Evolutionary conservation across 1,140 invertebrate species (phyloP).

Genomic region (Charaxes varanes): DNA sequence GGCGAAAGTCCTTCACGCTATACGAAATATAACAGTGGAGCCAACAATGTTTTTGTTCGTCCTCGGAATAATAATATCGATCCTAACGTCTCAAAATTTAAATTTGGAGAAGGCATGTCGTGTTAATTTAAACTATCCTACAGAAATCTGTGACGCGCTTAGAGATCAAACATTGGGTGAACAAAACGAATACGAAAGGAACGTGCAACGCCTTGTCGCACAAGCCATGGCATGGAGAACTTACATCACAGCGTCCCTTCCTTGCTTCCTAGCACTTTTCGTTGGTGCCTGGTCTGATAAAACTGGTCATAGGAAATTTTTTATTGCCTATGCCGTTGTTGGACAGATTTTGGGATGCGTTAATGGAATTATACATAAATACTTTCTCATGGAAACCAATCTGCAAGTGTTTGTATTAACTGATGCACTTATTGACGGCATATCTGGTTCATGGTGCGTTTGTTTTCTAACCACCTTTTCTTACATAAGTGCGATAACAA

Average conservation of each 20-base stretch:
- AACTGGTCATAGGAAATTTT: slow-evolving; percentile 73
- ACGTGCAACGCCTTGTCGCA: slow-evolving; percentile 41
- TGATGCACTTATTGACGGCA: slow-evolving; percentile 34
- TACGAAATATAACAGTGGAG: slow-evolving; percentile 51
- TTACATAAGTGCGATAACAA: slow-evolving; percentile 74
- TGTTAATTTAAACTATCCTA: slow-evolving; percentile 51
- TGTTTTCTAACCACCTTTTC: slow-evolving; percentile 72
- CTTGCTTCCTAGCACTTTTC: slow-evolving; percentile 77
- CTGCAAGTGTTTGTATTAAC: slow-evolving; percentile 42
- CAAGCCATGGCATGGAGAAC: slow-evolving; percentile 40
- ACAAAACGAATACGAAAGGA: slow-evolving; percentile 46
- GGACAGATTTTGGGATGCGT: slow-evolving; percentile 56
- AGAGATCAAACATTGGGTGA: slow-evolving; percentile 33
- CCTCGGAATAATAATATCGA: slow-evolving; percentile 32
- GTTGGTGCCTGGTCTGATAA: slow-evolving; percentile 75
- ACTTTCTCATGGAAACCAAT: slow-evolving; percentile 31
- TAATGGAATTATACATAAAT: slow-evolving; percentile 70
- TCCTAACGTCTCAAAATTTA: slow-evolving; percentile 47
- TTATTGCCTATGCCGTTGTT: slow-evolving; percentile 51
- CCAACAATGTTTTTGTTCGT: slow-evolving; percentile 45
- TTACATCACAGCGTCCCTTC: slow-evolving; percentile 47
- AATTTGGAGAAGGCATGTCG: slow-evolving; percentile 58
- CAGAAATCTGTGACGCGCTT: slow-evolving; percentile 49
- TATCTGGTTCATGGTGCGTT: slow-evolving; percentile 72
- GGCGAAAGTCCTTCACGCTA: slow-evolving; percentile 22